Base-by-base conservation (phyloP, 2,797 vertebrate genomes). In the Sebastes oblongus region DNA sequence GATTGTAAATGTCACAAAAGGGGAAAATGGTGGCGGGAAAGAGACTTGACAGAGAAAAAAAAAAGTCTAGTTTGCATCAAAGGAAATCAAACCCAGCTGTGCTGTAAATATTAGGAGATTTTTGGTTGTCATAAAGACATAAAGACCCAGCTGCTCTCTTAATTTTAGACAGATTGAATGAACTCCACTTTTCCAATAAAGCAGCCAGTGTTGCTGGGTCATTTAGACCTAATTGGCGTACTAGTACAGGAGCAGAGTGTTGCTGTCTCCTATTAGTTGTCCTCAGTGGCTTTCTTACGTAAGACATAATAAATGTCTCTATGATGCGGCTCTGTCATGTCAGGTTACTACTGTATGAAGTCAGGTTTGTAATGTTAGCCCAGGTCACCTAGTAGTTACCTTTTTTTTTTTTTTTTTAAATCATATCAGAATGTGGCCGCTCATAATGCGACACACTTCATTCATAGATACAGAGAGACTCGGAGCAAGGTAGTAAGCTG, bases 161-260 rank as follows among this genome's bases (percentile, higher is more conserved):
- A 24, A 72, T 69, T 68, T 84, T 67, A 58, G 24, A 64, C 46
- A 29, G 27, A 61, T 50, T 66, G 27, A 84, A 72, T 56, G 46
- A 76, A 56, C 67, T 30, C 30, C 42, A 66, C 85, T 82, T 85
- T 77, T 58, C 66, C 67, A 73, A 69, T 84, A 73, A 46, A 70
- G 39, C 67, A 56, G 34, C 46, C 22, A 4, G 25, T 64, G 62
- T 34, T 80, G 39, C 65, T 55, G 2, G 50, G 80, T 86, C 62
- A 80, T 62, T 39, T 58, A 60, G 55, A 73, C n/a, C 16, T 60
- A 18, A 29, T 75, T 0, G 22, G 73, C 70, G 42, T 60, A 55
- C 50, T 3, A 22, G 66, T 36, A 25, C 69, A 50, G 52, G 72
- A 80, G 46, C 61, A 66, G 36, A 66, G 72, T 65, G 71, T 64